Evolutionary conservation across 2,888 invertebrate genomes (phyloP), one percentile per base, ranked within the genome.

Genomic region (Dasypogon diadema): DNA sequence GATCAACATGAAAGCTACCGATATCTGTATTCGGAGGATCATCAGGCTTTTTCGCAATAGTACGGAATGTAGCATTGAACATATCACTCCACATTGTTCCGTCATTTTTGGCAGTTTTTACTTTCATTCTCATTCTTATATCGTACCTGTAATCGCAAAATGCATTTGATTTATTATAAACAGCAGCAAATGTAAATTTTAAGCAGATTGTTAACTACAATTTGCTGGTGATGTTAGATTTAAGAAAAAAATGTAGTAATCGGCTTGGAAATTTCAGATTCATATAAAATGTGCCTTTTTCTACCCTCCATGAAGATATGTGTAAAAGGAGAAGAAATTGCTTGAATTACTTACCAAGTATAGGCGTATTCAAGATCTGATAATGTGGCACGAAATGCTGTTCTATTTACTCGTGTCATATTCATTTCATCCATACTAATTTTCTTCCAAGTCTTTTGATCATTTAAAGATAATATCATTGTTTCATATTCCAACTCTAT

Each of bases 71-170:
- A 60, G 88, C 83, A 42, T 87, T 88, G 54, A 89, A 88, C 78
- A 90, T 91, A 68, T 90, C 86, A 48, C 95, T 94, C 94, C 94
- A 95, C 84, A 89, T 87, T 8, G 85, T 87, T 21, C 85, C 88
- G 26, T 88, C 89, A 18, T 86, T 82, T 1, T 87, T 86, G 3
- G 89, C 88, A 75, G 82, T 83, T 30, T 85, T 85, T 16, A 92
- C 89, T 82, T 89, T 90, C 75, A 92, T 89, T 76, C 90, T 90
- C 70, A 94, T 90, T 79, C 93, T 87, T 1, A 94, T 89, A 79
- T 92, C 91, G 86, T 93, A 95, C 65, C 89, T 80, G 74, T 83
- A 82, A 78, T 80, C 84, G 2, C 82, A 80, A 2, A 84, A 78
- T n/a, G n/a, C n/a, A n/a, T n/a, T n/a, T n/a, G n/a, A n/a, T n/a